These are phyloP conservation scores for Phyto melanocephala DNA, from an alignment of 2,888 invertebrate genomes.

Conservation along the genomic window DNA sequence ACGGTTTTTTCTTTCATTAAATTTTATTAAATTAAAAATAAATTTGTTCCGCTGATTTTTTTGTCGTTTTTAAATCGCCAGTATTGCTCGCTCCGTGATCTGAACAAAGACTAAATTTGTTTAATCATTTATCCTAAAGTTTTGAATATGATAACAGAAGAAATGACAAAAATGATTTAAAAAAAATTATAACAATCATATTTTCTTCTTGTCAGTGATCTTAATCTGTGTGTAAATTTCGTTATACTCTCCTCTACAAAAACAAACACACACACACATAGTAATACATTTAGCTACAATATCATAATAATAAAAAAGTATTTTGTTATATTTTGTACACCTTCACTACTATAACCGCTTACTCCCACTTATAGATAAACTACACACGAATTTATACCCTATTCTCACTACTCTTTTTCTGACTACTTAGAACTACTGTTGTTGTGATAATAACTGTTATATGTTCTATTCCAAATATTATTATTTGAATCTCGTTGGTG, in stretches of 20 bases:
- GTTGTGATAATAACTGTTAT: constrained; percentile 19
- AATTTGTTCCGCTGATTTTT: constrained; percentile 20
- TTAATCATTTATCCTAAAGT: constrained; percentile 75
- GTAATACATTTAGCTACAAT: neutral
- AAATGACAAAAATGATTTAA: constrained; percentile 11
- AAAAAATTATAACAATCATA: constrained; percentile 58
- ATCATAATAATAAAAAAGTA: neutral
- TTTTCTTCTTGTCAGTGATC: constrained; percentile 68
- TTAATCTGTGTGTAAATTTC: constrained; percentile 64
- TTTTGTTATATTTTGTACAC: constrained; percentile 52
- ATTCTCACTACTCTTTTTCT: neutral
- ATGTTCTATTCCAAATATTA: constrained; percentile 7
- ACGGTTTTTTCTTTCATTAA: neutral
- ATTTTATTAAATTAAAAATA: constrained; percentile 16
- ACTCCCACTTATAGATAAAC: constrained; percentile 1
- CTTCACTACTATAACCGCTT: constrained; percentile 35
- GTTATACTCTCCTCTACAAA: constrained; percentile 37
- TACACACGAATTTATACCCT: neutral
- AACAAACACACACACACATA: neutral
- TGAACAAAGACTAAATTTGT: constrained; percentile 76
- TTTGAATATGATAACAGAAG: constrained; percentile 65
- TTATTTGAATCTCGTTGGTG: constrained; percentile 22
- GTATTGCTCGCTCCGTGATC: constrained; percentile 71
- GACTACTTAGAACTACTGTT: neutral
- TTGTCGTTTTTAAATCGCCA: constrained; percentile 28